phyloP scores from a whole-genome alignment of 1,140 invertebrate species.

The Cyclina sinensis region DNA sequence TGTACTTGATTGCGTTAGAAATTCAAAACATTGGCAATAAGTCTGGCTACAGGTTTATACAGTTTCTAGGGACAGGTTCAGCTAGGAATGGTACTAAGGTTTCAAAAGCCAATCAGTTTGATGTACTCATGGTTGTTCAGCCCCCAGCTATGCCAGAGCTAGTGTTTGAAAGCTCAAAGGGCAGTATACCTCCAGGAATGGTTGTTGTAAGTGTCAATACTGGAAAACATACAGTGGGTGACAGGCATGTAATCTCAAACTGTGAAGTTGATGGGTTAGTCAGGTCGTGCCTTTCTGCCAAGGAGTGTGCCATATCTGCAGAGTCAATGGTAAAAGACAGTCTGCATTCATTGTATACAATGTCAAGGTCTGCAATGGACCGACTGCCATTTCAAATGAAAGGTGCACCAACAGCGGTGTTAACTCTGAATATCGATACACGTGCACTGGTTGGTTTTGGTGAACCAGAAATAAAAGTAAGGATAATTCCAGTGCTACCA shows the following conservation, averaged over 20 bases:
- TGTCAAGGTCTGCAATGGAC: conserved; percentile 74
- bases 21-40: conserved; percentile 60
- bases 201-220: conserved; percentile 63
- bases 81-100: conserved; percentile 74
- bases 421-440: conserved; percentile 77
- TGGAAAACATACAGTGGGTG: conserved; percentile 38
- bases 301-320: conserved; percentile 60
- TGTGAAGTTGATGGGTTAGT: conserved; percentile 43
- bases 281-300: conserved; percentile 69
- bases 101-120: conserved; percentile 72
- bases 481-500: conserved; percentile 76
- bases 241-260: conserved; percentile 40
- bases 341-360: conserved; percentile 75
- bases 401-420: conserved; percentile 66
- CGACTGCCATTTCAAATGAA: conserved; percentile 79
- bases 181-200: conserved; percentile 77
- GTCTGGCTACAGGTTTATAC: conserved; percentile 69
- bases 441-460: conserved; percentile 76
- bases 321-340: conserved; percentile 74
- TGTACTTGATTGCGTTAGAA: conserved; percentile 76
- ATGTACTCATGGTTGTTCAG: conserved; percentile 77
- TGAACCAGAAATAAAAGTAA: conserved; percentile 75
- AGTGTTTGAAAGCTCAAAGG: conserved; percentile 55
- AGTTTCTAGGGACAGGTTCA: conserved; percentile 76
- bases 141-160: conserved; percentile 64